Percentiles rank a stretch among this genome's conserved stretches.
Conservation (phyloP, 2,797 vertebrate genomes). For the Triplophysa bombifrons region DNA sequence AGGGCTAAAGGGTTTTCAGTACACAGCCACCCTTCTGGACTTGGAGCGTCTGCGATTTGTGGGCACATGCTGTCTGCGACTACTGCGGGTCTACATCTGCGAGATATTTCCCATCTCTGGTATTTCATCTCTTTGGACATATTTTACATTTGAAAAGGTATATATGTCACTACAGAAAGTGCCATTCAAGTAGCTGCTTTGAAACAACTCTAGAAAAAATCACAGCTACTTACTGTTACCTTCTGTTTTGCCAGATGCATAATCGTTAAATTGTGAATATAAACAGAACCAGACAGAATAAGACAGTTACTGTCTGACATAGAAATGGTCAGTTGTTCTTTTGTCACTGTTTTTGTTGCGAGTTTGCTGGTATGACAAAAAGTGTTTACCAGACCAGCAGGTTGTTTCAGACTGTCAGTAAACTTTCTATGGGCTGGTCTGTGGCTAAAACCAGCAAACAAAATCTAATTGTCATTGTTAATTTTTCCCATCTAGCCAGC, state of each 20-base stretch:
- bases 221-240: too few relatives aligned
- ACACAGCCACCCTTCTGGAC: constrained; percentile 95
- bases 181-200: too few relatives aligned
- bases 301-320: too few relatives aligned
- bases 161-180: not conserved
- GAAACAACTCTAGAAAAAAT: too few relatives aligned
- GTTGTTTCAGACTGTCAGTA: too few relatives aligned
- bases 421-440: not conserved
- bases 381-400: too few relatives aligned
- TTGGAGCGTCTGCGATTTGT: constrained; percentile 96
- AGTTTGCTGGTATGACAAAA: too few relatives aligned
- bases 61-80: constrained; percentile 93
- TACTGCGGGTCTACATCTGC: constrained; percentile 96
- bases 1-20: constrained; percentile 96
- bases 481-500: constrained; percentile 74
- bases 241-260: too few relatives aligned
- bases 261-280: too few relatives aligned
- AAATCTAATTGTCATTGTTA: not conserved
- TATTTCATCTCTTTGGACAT: constrained; percentile 56
- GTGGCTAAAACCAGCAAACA: not conserved
- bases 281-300: too few relatives aligned
- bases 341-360: too few relatives aligned
- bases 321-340: too few relatives aligned
- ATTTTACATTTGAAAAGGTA: not conserved
- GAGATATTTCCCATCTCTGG: constrained; percentile 98